Conservation (phyloP, 2,797 vertebrate species). For the Cottoperca gobio region DNA sequence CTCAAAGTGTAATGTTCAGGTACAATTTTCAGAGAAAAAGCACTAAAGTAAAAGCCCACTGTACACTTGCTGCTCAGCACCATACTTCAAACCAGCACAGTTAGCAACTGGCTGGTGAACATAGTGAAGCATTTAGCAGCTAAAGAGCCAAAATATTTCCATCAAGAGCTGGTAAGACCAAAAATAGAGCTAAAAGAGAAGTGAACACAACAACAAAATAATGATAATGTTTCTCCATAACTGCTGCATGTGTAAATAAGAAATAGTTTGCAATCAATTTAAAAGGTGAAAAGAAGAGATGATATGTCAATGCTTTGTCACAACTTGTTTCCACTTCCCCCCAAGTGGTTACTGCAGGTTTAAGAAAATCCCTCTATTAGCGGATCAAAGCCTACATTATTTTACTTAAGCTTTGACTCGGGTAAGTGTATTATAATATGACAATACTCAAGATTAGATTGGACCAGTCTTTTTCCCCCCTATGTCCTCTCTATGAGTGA, state of each 20-base stretch:
- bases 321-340: background rate
- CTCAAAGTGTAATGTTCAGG: background rate
- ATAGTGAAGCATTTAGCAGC: background rate
- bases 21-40: background rate
- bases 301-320: background rate
- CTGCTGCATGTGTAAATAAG: background rate
- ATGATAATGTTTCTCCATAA: background rate
- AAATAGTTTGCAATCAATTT: background rate
- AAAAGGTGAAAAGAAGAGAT: background rate
- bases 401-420: constrained; percentile 26
- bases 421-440: constrained; percentile 43
- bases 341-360: background rate
- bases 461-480: constrained; percentile 30
- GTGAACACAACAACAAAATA: background rate
- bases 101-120: background rate
- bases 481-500: constrained; percentile 9
- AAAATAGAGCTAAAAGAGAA: background rate
- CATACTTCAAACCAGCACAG: background rate
- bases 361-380: constrained; percentile 9
- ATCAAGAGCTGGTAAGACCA: background rate
- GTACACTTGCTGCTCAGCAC: background rate
- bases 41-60: background rate
- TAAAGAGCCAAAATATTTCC: background rate
- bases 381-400: constrained; percentile 35
- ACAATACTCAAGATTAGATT: background rate